Evolutionary conservation across 2,797 vertebrate species (phyloP), one percentile per base, ranked within the genome.

Genomic region (Schizopygopsis malacanthus): DNA sequence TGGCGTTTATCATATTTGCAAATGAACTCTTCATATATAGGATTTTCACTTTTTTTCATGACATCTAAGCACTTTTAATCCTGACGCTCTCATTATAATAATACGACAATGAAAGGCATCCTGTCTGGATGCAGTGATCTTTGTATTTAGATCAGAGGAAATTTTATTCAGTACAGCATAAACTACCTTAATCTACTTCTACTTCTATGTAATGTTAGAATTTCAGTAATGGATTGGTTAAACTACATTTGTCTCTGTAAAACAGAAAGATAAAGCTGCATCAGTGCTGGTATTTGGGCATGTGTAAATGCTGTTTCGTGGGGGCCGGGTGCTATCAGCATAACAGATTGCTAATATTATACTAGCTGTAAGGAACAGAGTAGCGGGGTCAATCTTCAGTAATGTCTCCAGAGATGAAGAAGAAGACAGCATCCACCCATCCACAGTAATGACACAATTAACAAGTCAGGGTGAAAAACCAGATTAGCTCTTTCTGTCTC

Each of bases 331-430:
- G 65, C 15, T 75, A 80, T 82, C 87, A 86, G 83, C 47, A 69
- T 81, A 89, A 82, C 87, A 87, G 78, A 75, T 70, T 83, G 82
- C 84, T 89, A 88, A 89, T 89, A 89, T 89, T 87, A 82, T 72
- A 84, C 82, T 83, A 83, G 80, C 79, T 83, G 86, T 56, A 72
- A 88, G 80, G 61, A 83, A 50, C 67, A 67, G 83, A 87, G 85
- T 87, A 91, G 79, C 89, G 67, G 86, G 91, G 92, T 92, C 90
- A 90, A 85, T 63, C 63, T 87, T 71, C 88, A 88, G 84, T 76
- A 63, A 43, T 9, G 56, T 88, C 88, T 90, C 90, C 82, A 43
- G 89, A 84, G 89, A 84, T 87, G 54, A 79, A 72, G 6, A 47
- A 25, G 76, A 87, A 79, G 56, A 85, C 70, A 71, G 73, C 47